Conservation (phyloP, 37 sponge, comb jelly and placozoan genomes). For the Hexactinellida sp. region DNA sequence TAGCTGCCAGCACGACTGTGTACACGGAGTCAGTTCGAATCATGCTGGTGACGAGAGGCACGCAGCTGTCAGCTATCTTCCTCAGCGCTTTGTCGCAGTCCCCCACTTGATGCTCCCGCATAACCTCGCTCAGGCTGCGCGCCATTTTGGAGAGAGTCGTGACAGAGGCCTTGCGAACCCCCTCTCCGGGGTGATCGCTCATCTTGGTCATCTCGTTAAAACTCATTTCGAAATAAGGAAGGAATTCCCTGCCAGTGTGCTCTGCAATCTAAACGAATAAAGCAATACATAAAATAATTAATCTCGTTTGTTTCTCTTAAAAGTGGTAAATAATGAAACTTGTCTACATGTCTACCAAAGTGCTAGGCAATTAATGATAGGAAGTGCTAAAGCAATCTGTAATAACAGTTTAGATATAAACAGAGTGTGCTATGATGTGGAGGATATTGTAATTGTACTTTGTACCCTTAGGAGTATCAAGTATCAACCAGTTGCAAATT, state of each 20-base stretch:
- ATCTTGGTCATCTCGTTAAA: constrained; percentile 15
- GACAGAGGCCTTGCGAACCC: neutral
- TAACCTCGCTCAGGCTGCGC: neutral
- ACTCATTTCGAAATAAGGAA: constrained; percentile 8
- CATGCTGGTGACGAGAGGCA: neutral
- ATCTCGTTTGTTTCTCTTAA: too few relatives aligned
- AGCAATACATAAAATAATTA: too few relatives aligned
- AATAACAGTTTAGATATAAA: too few relatives aligned
- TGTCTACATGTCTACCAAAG: too few relatives aligned
- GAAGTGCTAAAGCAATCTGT: too few relatives aligned
- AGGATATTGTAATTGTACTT: too few relatives aligned
- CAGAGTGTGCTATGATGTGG: too few relatives aligned
- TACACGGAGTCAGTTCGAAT: neutral
- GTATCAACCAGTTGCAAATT: too few relatives aligned
- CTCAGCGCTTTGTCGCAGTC: constrained; percentile 8
- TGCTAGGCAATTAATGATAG: too few relatives aligned
- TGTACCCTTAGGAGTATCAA: too few relatives aligned
- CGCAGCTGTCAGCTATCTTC: neutral
- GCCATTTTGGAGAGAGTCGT: neutral
- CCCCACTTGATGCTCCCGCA: neutral
- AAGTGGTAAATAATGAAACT: too few relatives aligned
- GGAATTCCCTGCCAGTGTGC: neutral
- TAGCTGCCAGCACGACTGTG: neutral
- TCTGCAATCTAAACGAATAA: neutral
- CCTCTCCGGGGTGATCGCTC: neutral